These are phyloP conservation scores for Tenrec ecaudatus DNA, from an alignment of 2,113 vertebrate genomes.

Conservation along the genomic window DNA sequence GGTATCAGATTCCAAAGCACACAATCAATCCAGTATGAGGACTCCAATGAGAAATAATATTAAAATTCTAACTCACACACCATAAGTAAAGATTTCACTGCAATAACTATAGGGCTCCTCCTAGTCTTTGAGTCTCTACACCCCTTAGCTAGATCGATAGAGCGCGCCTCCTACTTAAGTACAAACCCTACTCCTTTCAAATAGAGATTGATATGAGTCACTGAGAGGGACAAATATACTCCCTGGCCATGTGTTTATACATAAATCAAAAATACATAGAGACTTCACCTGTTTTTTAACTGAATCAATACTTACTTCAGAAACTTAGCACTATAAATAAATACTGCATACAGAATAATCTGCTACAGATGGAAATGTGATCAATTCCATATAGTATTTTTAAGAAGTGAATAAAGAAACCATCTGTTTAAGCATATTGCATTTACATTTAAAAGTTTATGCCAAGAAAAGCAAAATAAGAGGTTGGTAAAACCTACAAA, in stretches of 20 bases:
- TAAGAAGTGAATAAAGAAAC: slow-evolving; percentile 27
- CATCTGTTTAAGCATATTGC: slow-evolving; percentile 51
- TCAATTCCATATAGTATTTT: slow-evolving; percentile 6
- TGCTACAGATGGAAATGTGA: slow-evolving; percentile 44
- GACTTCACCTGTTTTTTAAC: slow-evolving; percentile 2
- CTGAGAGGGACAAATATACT: background rate
- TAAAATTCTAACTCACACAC: background rate
- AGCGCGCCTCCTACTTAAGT: background rate
- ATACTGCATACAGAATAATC: slow-evolving; percentile 40
- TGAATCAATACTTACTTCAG: slow-evolving; percentile 4
- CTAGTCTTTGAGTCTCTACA: background rate
- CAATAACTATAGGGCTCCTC: background rate
- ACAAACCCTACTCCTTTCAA: background rate
- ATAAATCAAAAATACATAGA: background rate
- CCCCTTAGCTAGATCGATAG: background rate
- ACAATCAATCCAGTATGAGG: background rate
- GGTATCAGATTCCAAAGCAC: background rate
- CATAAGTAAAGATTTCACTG: background rate
- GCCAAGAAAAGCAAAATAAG: background rate
- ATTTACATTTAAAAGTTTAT: slow-evolving; percentile 59
- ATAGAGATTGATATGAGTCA: background rate
- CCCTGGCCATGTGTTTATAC: background rate
- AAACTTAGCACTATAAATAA: slow-evolving; percentile 52
- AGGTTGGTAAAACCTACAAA: slow-evolving; percentile 1
- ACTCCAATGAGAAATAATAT: background rate